These are phyloP conservation scores for Bombus consobrinus DNA, from an alignment of 1,140 invertebrate species.

Conservation along the genomic window DNA sequence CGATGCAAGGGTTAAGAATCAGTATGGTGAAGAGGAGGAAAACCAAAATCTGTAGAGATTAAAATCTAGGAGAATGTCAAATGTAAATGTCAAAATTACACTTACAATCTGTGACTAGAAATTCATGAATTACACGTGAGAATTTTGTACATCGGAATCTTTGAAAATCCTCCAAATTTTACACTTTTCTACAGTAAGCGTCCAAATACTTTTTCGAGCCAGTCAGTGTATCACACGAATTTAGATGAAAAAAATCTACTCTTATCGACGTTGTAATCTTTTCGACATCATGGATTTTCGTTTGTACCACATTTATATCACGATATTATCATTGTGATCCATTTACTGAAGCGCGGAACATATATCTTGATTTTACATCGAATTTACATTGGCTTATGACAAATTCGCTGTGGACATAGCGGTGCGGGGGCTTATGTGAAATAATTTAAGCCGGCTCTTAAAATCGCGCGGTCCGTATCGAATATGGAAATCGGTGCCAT, in stretches of 20 bases:
- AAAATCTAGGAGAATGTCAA: no score
- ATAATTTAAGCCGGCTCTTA: slow-evolving; percentile 29
- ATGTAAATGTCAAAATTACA: no score
- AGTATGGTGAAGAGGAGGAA: no score
- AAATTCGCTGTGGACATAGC: slow-evolving; percentile 16
- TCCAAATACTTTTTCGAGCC: no score
- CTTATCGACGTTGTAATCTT: not conserved
- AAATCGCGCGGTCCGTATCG: not conserved
- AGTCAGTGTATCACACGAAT: not conserved
- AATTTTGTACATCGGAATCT: no score
- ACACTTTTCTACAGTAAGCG: no score
- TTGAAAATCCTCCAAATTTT: no score
- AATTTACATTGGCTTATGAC: slow-evolving; percentile 9
- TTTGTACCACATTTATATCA: not conserved
- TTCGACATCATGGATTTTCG: not conserved
- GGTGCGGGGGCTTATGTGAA: not conserved
- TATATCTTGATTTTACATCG: slow-evolving; percentile 37
- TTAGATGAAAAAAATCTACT: not conserved
- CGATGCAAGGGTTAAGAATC: no score
- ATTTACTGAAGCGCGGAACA: slow-evolving; percentile 21
- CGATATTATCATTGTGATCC: slow-evolving; percentile 21
- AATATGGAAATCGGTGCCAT: slow-evolving; percentile 10
- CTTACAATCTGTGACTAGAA: no score
- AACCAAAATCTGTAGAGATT: no score
- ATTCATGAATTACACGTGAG: no score